Evolutionary conservation across 2,113 vertebrate species (phyloP).

Genomic region (Forbesichthys agassizii): DNA sequence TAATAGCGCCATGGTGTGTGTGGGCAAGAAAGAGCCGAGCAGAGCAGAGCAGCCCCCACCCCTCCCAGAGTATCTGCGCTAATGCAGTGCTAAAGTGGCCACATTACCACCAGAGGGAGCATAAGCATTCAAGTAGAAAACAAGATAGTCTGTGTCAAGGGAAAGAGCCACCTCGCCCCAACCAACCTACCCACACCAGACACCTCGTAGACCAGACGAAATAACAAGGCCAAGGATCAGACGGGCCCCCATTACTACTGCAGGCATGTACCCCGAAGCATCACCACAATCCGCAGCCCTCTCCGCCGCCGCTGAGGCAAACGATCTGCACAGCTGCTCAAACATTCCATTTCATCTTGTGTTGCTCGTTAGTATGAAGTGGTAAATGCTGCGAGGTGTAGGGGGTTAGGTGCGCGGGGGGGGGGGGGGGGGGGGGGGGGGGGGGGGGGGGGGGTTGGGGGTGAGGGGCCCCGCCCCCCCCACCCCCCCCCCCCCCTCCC

Average conservation of each 20-base stretch:
- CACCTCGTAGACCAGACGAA: slow-evolving; percentile 67
- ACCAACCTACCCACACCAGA: slow-evolving; percentile 20
- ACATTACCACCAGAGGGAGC: slow-evolving; percentile 84
- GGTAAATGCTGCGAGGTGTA: slow-evolving; percentile 48
- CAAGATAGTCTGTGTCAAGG: slow-evolving; percentile 73
- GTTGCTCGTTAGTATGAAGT: slow-evolving; percentile 44
- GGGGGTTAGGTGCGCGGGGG: slow-evolving; percentile 56
- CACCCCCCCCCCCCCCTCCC: slow-evolving; percentile 29
- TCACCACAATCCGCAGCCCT: slow-evolving; percentile 25
- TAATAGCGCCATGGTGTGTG: slow-evolving; percentile 46
- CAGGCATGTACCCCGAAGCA: slow-evolving; percentile 56
- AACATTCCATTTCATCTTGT: slow-evolving; percentile 66
- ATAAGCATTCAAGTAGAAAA: slow-evolving; percentile 80
- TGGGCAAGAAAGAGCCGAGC: slow-evolving; percentile 63
- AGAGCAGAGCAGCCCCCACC: slow-evolving; percentile 53
- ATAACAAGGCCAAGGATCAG: slow-evolving; percentile 74
- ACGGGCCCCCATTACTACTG: slow-evolving; percentile 66
- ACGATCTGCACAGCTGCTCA: slow-evolving; percentile 65
- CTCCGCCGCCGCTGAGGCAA: slow-evolving; percentile 34
- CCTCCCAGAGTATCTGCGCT: slow-evolving; percentile 59
- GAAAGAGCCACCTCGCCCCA: slow-evolving; percentile 26
- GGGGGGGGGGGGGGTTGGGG: no score
- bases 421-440: no score
- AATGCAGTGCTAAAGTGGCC: slow-evolving; percentile 78
- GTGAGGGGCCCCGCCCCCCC: no score